phyloP scores from a whole-genome alignment of 2,113 vertebrate species.

The Trochalopteron elliotii region DNA sequence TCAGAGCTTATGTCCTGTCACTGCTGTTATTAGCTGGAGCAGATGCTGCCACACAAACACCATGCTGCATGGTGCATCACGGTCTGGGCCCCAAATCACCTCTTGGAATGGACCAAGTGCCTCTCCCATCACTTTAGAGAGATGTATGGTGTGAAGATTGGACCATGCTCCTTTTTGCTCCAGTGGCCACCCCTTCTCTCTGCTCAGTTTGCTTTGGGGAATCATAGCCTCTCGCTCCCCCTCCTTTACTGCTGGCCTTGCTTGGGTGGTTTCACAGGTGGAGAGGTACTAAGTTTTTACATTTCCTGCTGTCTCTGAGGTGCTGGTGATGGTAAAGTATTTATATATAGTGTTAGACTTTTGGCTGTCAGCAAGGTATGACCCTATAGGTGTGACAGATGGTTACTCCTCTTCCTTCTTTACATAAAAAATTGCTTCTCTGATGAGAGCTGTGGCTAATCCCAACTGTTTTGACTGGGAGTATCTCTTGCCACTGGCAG shows the following conservation, averaged over 20 bases:
- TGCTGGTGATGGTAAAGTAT: neutral
- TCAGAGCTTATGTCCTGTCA: neutral
- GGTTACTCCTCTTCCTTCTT: neutral
- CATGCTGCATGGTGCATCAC: fast-evolving
- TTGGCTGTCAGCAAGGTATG: neutral
- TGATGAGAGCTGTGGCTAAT: neutral
- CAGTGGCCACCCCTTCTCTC: neutral
- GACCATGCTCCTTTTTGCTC: neutral
- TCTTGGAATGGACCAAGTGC: neutral
- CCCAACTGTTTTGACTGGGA: neutral
- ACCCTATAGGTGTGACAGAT: neutral
- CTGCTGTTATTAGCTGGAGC: neutral
- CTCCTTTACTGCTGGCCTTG: neutral
- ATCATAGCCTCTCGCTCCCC: fast-evolving
- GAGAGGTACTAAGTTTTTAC: neutral
- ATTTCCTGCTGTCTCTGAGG: neutral
- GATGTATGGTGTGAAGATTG: neutral
- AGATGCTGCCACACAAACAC: neutral
- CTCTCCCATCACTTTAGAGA: neutral
- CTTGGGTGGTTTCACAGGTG: neutral
- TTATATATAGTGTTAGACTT: neutral
- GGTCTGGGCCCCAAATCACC: neutral
- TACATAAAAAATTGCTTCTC: neutral
- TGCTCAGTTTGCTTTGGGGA: neutral
- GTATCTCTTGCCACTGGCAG: neutral